Base-by-base conservation (phyloP, 2,113 vertebrate genomes). In the Periophthalmodon schlosseri region DNA sequence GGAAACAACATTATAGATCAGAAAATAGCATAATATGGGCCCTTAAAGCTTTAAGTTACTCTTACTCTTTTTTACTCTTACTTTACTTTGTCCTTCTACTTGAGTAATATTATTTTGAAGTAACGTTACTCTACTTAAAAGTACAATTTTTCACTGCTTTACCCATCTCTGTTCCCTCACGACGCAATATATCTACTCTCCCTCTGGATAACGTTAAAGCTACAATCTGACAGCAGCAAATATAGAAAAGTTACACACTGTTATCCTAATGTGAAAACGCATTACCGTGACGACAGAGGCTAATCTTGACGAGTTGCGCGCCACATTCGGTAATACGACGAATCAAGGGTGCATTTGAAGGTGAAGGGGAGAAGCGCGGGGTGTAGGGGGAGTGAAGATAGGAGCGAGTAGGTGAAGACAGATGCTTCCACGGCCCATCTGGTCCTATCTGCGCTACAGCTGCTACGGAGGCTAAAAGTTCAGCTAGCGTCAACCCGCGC, bases 341-440 rank as follows among this genome's bases (percentile, higher is more conserved):
- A 23, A 57, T 71, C 76, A 64, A 78, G 79, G 78, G 77, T 76
- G 70, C 75, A 39, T 28, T 81, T 82, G 80, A 81, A 77, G 75
- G 78, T 71, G 73, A 69, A 68, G 57, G 46, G 10, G 15, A 7
- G 9, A 71, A 58, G 75, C 39, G 21, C 56, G 52, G 64, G 50
- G 47, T 39, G 36, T 9, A 39, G 36, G 39, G 39, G 39, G 16
- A 52, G 50, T 52, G 16, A 44, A 44, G 39, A 44, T 44, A 10
- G 39, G 39, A 44, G 57, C 16, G 76, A 76, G 61, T 63, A 76
- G 72, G 69, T 73, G 69, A 69, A 73, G 79, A 82, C 84, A 84
- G 84, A 84, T 80, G 79, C 76, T 74, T 67, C 70, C 79, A 52
- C 77, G 73, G 73, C 63, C 79, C 84, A 84, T 86, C 79, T 86